Conservation (phyloP, 2,113 vertebrate genomes). For the Entelurus aequoreus region DNA sequence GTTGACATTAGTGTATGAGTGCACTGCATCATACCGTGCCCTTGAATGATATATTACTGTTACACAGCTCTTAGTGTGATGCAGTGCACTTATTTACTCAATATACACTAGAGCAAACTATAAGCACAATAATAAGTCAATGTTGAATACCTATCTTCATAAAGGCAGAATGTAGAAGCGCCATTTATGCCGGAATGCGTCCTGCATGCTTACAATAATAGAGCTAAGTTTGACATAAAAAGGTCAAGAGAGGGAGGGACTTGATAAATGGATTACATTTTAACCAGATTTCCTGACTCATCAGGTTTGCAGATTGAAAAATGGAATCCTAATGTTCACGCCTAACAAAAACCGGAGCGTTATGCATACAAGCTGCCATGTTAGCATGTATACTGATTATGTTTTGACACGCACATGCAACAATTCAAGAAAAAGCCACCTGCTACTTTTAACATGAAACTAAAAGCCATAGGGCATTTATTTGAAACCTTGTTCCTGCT, state of each 20-base stretch:
- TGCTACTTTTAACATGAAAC: not conserved
- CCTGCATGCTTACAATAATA: not conserved
- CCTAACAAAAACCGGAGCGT: not conserved
- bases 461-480: slow-evolving; percentile 10
- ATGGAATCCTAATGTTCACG: slow-evolving; percentile 17
- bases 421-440: not conserved
- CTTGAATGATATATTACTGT: no score
- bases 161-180: no score
- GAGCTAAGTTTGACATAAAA: not conserved
- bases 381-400: not conserved
- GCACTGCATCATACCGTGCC: no score
- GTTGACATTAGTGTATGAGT: no score
- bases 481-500: slow-evolving; percentile 22
- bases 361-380: not conserved
- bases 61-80: no score
- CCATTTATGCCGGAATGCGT: no score
- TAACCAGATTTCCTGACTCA: slow-evolving; percentile 58
- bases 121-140: no score
- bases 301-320: slow-evolving; percentile 38
- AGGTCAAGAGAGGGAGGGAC: not conserved
- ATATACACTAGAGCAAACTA: no score
- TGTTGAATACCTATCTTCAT: no score
- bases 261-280: slow-evolving; percentile 54
- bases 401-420: not conserved
- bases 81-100: no score